Base-by-base conservation (phyloP, 2,888 invertebrate genomes). In the Mamestra brassicae region DNA sequence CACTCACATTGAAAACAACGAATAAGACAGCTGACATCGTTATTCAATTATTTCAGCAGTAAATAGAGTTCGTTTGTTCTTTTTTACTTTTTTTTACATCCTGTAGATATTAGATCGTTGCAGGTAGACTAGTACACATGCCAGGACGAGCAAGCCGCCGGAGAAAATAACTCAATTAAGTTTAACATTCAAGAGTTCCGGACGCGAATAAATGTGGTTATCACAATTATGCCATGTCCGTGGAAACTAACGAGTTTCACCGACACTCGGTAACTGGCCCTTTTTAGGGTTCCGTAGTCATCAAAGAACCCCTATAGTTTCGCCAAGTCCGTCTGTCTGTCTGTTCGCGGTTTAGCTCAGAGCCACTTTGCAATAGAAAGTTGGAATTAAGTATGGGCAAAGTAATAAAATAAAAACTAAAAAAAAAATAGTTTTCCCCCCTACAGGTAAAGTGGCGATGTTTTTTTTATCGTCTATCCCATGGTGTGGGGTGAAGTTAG, bases 151-250 rank as follows among this genome's bases (percentile, higher is more conserved):
- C 77, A 87, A 78, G 90, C 86, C 87, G 87, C 87, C 83, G 87
- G 88, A 88, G 90, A 90, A 91, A 90, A 93, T 95, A 95, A 95
- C 92, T 94, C 90, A 92, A 95, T 96, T 95, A 94, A 89, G 89
- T 93, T 94, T 93, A 92, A 94, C 92, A 94, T 93, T 89, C 93
- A 90, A 91, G 92, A 91, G 90, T 92, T 90, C 87, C 89, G 92
- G 91, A 92, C 92, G 88, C 88, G 92, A 85, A 92, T 92, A 92
- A 95, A 95, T 93, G 93, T 87, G 93, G 93, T 95, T 95, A 93
- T 94, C 92, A 93, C 94, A 95, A 95, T 95, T 95, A 94, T 93
- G 91, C 90, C 87, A 87, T 91, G 90, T 90, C 90, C 92, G 88
- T 89, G 85, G 85, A 90, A 91, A 91, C 93, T 93, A 94, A 94